Percentiles rank a stretch among this genome's conserved stretches.
These are phyloP conservation scores for Xenopus petersii DNA, from an alignment of 2,797 vertebrate species.

Conservation along the genomic window DNA sequence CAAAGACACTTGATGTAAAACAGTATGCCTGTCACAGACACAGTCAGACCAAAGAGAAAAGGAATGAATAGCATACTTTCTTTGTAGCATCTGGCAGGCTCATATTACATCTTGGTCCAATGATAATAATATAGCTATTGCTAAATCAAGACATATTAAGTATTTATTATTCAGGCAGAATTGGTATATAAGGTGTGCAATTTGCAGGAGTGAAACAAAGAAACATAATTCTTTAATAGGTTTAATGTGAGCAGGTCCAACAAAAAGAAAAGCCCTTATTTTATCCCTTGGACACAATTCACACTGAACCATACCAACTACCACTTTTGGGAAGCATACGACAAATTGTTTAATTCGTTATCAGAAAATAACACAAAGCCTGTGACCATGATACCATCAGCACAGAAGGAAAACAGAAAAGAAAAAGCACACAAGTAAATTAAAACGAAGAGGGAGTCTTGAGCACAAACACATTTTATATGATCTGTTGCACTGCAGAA, in stretches of 20 bases:
- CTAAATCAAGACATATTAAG: background rate
- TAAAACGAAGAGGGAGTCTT: conserved; percentile 6
- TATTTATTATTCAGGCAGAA: background rate
- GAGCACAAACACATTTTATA: background rate
- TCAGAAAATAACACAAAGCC: conserved; percentile 15
- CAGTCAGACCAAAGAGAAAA: background rate
- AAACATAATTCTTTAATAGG: background rate
- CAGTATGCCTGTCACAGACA: too few species aligned
- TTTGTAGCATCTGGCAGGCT: too few species aligned
- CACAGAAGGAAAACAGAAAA: conserved; percentile 6
- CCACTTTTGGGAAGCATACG: background rate
- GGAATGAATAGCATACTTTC: too few species aligned
- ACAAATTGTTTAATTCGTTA: conserved; percentile 2
- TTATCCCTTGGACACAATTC: background rate
- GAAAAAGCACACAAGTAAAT: background rate
- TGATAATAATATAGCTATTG: background rate
- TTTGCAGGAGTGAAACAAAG: background rate
- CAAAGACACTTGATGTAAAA: too few species aligned
- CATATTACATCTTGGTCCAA: background rate
- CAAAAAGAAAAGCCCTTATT: background rate
- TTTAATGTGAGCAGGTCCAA: too few species aligned
- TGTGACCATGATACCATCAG: background rate
- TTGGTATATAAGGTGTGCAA: background rate
- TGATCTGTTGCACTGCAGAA: conserved; percentile 14
- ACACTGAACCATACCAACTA: background rate